Evolutionary conservation across 2,797 vertebrate species (phyloP), one percentile per base, ranked within the genome.

Genomic region (Neosalanx taihuensis): DNA sequence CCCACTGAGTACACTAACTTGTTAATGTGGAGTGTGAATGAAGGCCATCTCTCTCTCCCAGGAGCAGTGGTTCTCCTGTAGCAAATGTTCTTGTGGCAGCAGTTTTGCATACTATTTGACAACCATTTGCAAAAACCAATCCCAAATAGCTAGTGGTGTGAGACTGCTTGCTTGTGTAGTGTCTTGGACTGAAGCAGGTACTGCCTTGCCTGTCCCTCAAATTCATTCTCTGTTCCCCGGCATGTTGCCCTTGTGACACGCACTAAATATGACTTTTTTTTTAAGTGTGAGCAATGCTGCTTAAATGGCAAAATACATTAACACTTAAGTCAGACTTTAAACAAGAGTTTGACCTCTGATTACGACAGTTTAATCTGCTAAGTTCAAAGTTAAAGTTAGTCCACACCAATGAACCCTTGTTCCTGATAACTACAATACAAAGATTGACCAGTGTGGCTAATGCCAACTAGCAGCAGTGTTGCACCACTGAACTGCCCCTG

Each of bases 161-260:
- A 80, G 81, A 81, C 84, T 86, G 87, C 89, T 89, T 88, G 90
- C 86, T 90, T 90, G 85, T 81, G 84, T 77, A 83, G 69, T 84
- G 86, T 91, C 77, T 80, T 71, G 65, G 81, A 71, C 79, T 79
- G 76, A 17, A 56, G 18, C 82, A 75, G 85, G 78, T 86, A 85
- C 78, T 62, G 84, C 88, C 85, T 88, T 88, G 86, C 83, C 72
- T 88, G 84, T 81, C 70, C 69, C 77, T n/a, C 70, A 73, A 87
- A 80, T 68, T 85, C 87, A 69, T 37, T 33, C 17, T 29, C 57
- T 81, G 78, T 88, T 76, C 81, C 81, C 82, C 77, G 86, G 87
- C 86, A 89, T 90, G 88, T 80, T 83, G 83, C 88, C 77, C 59
- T 49, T 61, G 76, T 88, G 83, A 89, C 86, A 86, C 80, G 79